Percentiles rank a stretch among this genome's conserved stretches.
These are phyloP conservation scores for Lasioglossum malachurum DNA, from an alignment of 2,888 invertebrate species.

Conservation along the genomic window DNA sequence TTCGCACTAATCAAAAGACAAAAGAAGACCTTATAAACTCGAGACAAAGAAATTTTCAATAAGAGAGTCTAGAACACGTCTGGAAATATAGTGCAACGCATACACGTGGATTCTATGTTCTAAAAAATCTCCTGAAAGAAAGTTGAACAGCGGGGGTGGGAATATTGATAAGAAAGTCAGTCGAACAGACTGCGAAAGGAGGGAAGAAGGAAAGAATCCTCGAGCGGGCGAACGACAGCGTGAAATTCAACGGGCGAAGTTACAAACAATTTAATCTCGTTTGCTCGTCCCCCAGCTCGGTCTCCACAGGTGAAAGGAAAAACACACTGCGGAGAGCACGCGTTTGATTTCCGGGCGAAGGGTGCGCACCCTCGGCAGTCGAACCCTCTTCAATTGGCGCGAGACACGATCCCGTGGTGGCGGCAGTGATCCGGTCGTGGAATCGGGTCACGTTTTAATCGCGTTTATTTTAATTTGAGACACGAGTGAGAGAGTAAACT, in stretches of 20 bases:
- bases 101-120: not conserved
- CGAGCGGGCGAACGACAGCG: not conserved
- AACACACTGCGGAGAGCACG: slow-evolving; percentile 3
- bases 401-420: slow-evolving; percentile 5
- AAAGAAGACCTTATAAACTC: no score
- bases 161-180: not conserved
- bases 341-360: slow-evolving; percentile 30
- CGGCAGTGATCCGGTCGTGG: slow-evolving; percentile 36
- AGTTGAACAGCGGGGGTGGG: not conserved
- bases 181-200: not conserved
- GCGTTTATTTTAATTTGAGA: slow-evolving; percentile 55
- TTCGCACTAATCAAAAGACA: not conserved
- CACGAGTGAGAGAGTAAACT: not conserved
- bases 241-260: slow-evolving; percentile 1
- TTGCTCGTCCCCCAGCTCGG: not conserved
- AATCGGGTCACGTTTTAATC: slow-evolving; percentile 59
- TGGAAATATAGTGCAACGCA: not conserved
- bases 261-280: slow-evolving; percentile 14
- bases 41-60: not conserved
- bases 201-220: not conserved
- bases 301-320: not conserved
- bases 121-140: not conserved
- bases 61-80: no score
- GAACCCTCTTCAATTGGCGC: slow-evolving; percentile 34
- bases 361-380: slow-evolving; percentile 16